Percentiles rank a stretch among this genome's conserved stretches.
These are phyloP conservation scores for Emydocephalus ijimae DNA, from an alignment of 2,113 vertebrate genomes.

Conservation along the genomic window DNA sequence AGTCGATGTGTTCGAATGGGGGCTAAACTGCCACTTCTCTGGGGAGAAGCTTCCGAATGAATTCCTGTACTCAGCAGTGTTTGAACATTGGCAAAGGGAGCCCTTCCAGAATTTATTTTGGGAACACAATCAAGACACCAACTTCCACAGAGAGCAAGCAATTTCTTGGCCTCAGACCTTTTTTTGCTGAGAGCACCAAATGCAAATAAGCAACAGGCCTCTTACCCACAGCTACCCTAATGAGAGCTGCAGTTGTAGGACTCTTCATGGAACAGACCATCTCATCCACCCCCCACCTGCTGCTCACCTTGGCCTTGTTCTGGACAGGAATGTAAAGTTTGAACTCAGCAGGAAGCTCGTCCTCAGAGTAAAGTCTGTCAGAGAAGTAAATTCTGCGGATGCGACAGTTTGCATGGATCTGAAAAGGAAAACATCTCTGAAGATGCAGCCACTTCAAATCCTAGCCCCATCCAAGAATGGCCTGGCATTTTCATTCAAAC, in stretches of 20 bases:
- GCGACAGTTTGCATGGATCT: slow-evolving; percentile 97
- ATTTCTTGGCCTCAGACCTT: background rate
- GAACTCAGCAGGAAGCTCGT: slow-evolving; percentile 95
- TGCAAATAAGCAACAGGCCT: background rate
- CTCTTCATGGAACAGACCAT: background rate
- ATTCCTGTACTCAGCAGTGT: background rate
- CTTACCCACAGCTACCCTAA: background rate
- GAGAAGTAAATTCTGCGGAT: slow-evolving; percentile 97
- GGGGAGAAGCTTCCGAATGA: background rate
- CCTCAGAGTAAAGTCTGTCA: slow-evolving; percentile 93
- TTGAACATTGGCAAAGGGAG: background rate
- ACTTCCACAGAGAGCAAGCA: background rate
- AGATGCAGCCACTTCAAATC: background rate
- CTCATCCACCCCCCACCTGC: background rate
- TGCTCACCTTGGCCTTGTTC: slow-evolving; percentile 91
- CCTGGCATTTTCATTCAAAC: background rate
- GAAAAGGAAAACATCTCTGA: slow-evolving; percentile 6
- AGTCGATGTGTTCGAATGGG: background rate
- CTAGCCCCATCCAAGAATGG: background rate
- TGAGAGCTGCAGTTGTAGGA: background rate
- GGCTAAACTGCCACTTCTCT: background rate
- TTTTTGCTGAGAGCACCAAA: background rate
- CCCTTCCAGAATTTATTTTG: background rate
- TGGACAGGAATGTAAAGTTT: slow-evolving; percentile 94
- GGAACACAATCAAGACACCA: background rate